Conservation (phyloP, 2,113 vertebrate species). For the Macroglossus sobrinus region DNA sequence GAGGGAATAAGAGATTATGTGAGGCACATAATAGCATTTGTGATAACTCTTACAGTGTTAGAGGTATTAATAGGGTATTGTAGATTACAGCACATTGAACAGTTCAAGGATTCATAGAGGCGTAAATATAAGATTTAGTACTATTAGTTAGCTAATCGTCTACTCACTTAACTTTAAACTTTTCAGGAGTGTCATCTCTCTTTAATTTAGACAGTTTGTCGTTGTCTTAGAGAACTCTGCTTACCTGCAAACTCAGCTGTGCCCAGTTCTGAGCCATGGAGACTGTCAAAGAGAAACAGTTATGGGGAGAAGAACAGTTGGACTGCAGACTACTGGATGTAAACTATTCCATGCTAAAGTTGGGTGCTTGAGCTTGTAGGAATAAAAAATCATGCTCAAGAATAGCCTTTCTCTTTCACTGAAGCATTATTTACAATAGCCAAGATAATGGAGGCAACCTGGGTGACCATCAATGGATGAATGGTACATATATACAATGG, state of each 20-base stretch:
- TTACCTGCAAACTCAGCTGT: not conserved
- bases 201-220: not conserved
- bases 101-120: not conserved
- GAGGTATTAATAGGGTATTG: not conserved
- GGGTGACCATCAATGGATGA: too few relatives aligned
- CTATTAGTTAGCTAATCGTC: not conserved
- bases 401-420: not conserved
- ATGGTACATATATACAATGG: too few relatives aligned
- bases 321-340: not conserved
- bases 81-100: not conserved
- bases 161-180: not conserved
- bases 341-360: not conserved
- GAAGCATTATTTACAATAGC: too few relatives aligned
- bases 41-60: not conserved
- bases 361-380: not conserved
- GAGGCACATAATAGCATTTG: not conserved
- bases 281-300: not conserved
- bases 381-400: not conserved
- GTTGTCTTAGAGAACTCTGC: not conserved
- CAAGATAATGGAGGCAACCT: too few relatives aligned
- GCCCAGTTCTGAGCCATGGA: not conserved
- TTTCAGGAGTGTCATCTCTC: not conserved
- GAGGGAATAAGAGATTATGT: not conserved
- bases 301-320: not conserved
- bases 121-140: not conserved